These are phyloP conservation scores for Scaptomyza caliginosa DNA, from an alignment of 2,888 invertebrate species.

Conservation along the genomic window DNA sequence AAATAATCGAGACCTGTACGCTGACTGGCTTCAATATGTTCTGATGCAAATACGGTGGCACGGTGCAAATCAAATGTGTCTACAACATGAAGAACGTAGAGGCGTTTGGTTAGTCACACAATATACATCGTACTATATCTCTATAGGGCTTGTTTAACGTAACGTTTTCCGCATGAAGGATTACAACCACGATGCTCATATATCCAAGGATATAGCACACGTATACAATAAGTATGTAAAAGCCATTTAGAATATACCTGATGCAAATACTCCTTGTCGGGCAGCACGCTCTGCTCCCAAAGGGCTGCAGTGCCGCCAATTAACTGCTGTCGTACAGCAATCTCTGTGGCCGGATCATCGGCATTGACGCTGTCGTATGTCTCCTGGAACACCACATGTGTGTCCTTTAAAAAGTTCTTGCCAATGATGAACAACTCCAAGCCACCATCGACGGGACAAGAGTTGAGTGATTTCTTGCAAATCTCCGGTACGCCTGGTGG, in stretches of 20 bases:
- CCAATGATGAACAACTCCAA: slow-evolving; percentile 94
- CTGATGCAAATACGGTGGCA: slow-evolving; percentile 90
- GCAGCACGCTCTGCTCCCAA: slow-evolving; percentile 93
- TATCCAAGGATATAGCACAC: too few relatives aligned
- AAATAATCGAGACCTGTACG: slow-evolving; percentile 91
- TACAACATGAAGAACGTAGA: too few relatives aligned
- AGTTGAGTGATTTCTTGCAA: slow-evolving; percentile 93
- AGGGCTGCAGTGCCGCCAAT: slow-evolving; percentile 84
- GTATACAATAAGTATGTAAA: too few relatives aligned
- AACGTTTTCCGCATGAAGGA: too few relatives aligned
- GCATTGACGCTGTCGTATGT: slow-evolving; percentile 76
- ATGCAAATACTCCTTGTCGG: slow-evolving; percentile 95
- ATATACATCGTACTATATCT: too few relatives aligned
- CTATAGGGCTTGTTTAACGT: too few relatives aligned
- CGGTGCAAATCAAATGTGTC: slow-evolving; percentile 94
- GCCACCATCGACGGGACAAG: slow-evolving; percentile 92
- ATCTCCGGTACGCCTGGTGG: slow-evolving; percentile 97
- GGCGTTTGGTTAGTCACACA: too few relatives aligned
- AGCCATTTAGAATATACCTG: too few relatives aligned
- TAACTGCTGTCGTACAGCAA: slow-evolving; percentile 82
- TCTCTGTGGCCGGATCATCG: slow-evolving; percentile 68
- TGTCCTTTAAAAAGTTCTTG: slow-evolving; percentile 96
- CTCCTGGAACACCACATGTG: slow-evolving; percentile 89
- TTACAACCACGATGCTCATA: too few relatives aligned
- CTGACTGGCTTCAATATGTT: slow-evolving; percentile 88